These are phyloP conservation scores for Melanostoma scalare DNA, from an alignment of 2,888 invertebrate species.

Conservation along the genomic window DNA sequence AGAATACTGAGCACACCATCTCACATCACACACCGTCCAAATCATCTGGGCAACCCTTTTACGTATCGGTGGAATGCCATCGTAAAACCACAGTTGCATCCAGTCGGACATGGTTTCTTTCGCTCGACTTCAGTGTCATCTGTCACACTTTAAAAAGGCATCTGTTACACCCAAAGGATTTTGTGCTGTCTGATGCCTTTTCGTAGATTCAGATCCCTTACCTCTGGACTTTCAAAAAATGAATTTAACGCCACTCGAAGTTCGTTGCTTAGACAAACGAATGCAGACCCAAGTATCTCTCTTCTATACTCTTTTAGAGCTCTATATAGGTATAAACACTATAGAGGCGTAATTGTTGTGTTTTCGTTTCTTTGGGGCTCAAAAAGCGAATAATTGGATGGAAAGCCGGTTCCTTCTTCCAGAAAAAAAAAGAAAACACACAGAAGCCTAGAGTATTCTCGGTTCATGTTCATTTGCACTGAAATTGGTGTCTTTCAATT, in stretches of 20 bases:
- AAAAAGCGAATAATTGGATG: conserved; percentile 71
- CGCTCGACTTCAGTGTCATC: conserved; percentile 69
- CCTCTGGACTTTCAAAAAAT: conserved; percentile 70
- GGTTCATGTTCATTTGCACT: conserved; percentile 41
- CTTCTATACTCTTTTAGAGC: neutral
- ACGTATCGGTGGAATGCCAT: conserved; percentile 47
- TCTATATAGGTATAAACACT: neutral
- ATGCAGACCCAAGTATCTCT: conserved; percentile 4
- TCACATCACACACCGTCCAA: conserved; percentile 44
- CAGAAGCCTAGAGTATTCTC: conserved; percentile 20
- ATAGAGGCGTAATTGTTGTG: conserved; percentile 55
- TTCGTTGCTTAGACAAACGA: conserved; percentile 51
- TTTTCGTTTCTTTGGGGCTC: conserved; percentile 63
- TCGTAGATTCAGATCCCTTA: conserved; percentile 41
- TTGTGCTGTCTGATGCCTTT: conserved; percentile 48
- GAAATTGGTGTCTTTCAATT: conserved; percentile 56
- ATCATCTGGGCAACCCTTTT: conserved; percentile 7
- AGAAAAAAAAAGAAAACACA: neutral
- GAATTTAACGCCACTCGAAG: conserved; percentile 70
- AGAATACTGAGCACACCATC: conserved; percentile 50
- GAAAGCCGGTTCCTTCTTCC: conserved; percentile 39
- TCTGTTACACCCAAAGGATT: conserved; percentile 71
- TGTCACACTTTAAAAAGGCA: conserved; percentile 73
- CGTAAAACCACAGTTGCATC: conserved; percentile 69
- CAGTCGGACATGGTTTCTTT: conserved; percentile 69